Base-by-base conservation (phyloP, 1,140 invertebrate species). In the Papilio polytes region DNA sequence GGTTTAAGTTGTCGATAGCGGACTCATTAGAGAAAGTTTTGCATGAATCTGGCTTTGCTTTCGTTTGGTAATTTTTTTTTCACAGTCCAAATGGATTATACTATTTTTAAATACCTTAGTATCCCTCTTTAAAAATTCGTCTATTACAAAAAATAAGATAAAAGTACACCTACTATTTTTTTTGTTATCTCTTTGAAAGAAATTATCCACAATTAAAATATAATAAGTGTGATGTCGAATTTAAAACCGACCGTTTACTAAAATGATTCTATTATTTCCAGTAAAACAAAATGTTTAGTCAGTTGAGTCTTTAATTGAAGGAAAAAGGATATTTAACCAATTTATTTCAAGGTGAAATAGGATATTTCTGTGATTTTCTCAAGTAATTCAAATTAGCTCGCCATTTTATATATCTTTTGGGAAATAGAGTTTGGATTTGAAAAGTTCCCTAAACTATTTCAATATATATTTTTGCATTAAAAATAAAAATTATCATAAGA, bases 1-100 rank as follows among this genome's bases (percentile, higher is more conserved):
- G 90, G 88, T 88, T 87, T 88, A 90, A 91, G 85, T 92, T 92
- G 48, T 84, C 74, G 74, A 78, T 74, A 72, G 76, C 76, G 70
- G 78, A 44, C 15, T 59, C 10, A n/a, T 7, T 10, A 74, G 36
- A 74, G 44, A 63, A 26, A 12, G 22, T 63, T 26, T 63, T 63
- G 13, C 26, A 22, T 66, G 22, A 66, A 36, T 70, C 36, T 41
- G 36, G 36, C 36, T 8, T 41, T 7, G 6, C 36, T 41, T 41
- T 41, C 36, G 7, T 41, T 41, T 8, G 7, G 7, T 41, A 8
- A 4, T 3, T 3, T 36, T 41, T 41, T 41, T 41, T 2, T 8
- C 36, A 41, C 36, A 41, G 7, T 41, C 36, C 36, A 41, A 41
- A 41, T 41, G 3, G 0, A 41, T 41, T 41, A 41, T 7, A 26